Base-by-base conservation (phyloP, 2,888 invertebrate species). In the Leptinotarsa peninsularis region DNA sequence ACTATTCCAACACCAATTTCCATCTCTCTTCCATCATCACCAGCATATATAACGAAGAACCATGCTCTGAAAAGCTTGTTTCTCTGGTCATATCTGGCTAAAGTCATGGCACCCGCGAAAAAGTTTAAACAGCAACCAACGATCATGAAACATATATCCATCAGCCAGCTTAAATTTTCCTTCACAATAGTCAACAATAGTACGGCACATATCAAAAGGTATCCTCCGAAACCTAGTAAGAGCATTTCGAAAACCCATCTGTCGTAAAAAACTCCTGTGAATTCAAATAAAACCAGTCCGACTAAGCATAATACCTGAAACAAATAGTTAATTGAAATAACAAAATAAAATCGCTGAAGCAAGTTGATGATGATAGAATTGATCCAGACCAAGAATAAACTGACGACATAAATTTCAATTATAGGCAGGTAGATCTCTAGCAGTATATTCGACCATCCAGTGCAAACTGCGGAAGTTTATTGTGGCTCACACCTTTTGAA, bases 221-320 rank as follows among this genome's bases (percentile, higher is more conserved):
- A 76, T n/a, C 73, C 76, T 18, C 76, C 76, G 4, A 72, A 66
- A n/a, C 66, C 49, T 3, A 75, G 49, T 18, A 75, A 14, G 4
- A 75, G 63, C 66, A 72, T 75, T 60, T 72, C 75, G 56, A 67
- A 73, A 33, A 66, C 63, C 70, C 76, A 70, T 67, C 73, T 60
- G 52, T 58, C 69, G 54, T 58, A 76, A 50, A 70, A 76, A 23
- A 72, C 5, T 18, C 43, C 33, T 5, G 66, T 52, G 2, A 69
- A 52, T 18, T 76, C 73, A 14, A 76, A 49, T 21, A 76, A 23
- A 7, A 71, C 27, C 27, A 76, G 14, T 18, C 70, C 69, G 5
- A 76, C 18, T 33, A 76, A 15, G 70, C 70, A 67, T 43, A 73
- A 18, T 17, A 76, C 15, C 76, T 76, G 52, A 7, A 75, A 75